Evolutionary conservation across 2,888 invertebrate genomes (phyloP).

Genomic region (Sphaeridia pumilis): DNA sequence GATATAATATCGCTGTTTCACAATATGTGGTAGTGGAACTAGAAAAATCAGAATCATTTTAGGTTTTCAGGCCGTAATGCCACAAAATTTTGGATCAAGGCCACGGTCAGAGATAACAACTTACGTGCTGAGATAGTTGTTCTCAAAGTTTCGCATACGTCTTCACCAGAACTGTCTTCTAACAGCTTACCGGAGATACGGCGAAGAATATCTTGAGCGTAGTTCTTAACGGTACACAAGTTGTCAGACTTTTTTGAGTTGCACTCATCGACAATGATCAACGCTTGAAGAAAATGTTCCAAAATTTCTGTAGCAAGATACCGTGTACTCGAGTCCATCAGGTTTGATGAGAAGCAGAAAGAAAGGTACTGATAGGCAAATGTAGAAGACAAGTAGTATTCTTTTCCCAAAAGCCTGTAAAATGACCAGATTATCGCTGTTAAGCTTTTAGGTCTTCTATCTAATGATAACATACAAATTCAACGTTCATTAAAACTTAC

Average conservation of each 20-base stretch:
- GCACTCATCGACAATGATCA: conserved; percentile 20
- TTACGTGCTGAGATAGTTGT: too few species aligned
- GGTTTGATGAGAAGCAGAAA: conserved; percentile 21
- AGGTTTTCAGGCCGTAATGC: too few species aligned
- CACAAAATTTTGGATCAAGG: too few species aligned
- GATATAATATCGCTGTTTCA: conserved; percentile 20
- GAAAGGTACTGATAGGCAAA: conserved; percentile 20
- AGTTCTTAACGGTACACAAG: conserved; percentile 11
- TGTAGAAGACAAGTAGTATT: conserved; percentile 8
- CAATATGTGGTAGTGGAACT: conserved; percentile 21
- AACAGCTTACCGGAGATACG: too few species aligned
- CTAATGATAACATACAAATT: too few species aligned
- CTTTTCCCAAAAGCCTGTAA: conserved; percentile 13
- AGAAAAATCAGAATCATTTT: too few species aligned
- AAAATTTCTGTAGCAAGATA: conserved; percentile 19
- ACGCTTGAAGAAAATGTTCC: conserved; percentile 19
- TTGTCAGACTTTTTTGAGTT: conserved; percentile 13
- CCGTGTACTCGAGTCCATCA: conserved; percentile 9
- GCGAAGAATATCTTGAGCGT: conserved; percentile 19
- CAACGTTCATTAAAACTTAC: too few species aligned
- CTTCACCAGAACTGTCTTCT: too few species aligned
- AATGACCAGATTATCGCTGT: neutral
- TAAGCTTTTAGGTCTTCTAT: too few species aligned
- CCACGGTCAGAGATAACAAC: too few species aligned
- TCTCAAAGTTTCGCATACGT: too few species aligned